A percentile compares a stretch with the other conserved stretches of the same genome.
Evolutionary conservation across 2,113 vertebrate genomes (phyloP).

Genomic region (Poecile atricapillus): DNA sequence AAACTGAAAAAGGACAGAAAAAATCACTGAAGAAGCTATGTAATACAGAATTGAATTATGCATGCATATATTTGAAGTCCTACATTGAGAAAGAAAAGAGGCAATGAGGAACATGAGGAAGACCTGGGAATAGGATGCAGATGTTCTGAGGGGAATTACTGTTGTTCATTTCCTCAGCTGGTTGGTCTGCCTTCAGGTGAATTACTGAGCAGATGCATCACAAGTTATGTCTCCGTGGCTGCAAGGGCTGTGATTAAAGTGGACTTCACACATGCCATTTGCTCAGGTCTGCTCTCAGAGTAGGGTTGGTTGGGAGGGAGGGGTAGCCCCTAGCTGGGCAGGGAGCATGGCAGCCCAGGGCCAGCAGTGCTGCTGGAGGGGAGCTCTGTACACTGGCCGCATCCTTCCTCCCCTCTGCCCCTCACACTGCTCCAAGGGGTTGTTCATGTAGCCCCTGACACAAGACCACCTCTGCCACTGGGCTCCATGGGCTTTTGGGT

Average conservation of each 20-base stretch:
- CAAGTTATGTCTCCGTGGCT: not conserved
- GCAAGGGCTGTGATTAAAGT: not conserved
- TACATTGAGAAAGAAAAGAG: not conserved
- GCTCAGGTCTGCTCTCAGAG: not conserved
- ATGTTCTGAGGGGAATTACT: constrained; percentile 5
- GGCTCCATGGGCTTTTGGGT: rapidly evolving
- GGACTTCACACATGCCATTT: not conserved
- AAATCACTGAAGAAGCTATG: not conserved
- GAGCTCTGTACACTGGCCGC: rapidly evolving
- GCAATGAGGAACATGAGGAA: not conserved
- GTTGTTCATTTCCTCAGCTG: not conserved
- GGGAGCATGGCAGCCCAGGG: rapidly evolving
- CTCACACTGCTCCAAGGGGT: rapidly evolving
- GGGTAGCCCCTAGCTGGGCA: not conserved
- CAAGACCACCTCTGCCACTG: not conserved
- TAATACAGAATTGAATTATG: not conserved
- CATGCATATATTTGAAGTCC: not conserved
- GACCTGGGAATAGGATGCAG: not conserved
- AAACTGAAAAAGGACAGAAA: not conserved
- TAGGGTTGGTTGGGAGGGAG: not conserved
- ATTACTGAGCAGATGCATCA: not conserved
- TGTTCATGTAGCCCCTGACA: rapidly evolving
- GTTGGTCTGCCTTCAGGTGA: not conserved
- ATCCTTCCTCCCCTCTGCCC: not conserved
- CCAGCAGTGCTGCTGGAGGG: not conserved